Evolutionary conservation across 2,888 invertebrate genomes (phyloP).

Genomic region (Colletes collaris): DNA sequence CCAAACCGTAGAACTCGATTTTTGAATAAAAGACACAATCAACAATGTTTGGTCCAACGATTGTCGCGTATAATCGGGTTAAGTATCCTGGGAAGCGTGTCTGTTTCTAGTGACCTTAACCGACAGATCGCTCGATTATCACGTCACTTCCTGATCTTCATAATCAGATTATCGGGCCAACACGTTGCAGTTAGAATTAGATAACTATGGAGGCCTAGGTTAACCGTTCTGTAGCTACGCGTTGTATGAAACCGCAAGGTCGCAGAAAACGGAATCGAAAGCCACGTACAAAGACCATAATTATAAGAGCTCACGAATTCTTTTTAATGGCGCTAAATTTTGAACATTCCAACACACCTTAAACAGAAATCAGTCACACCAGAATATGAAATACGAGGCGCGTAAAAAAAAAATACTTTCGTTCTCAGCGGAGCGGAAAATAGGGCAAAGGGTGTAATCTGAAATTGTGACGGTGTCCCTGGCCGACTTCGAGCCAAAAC

Average conservation of each 20-base stretch:
- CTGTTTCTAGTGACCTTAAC: conserved; percentile 49
- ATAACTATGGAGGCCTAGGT: conserved; percentile 1
- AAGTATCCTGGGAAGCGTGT: conserved; percentile 16
- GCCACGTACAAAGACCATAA: neutral
- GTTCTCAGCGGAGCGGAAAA: no score
- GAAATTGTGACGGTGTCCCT: no score
- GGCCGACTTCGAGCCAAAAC: no score
- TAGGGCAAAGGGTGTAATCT: no score
- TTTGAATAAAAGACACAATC: no score
- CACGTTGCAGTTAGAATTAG: conserved; percentile 30
- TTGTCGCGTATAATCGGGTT: no score
- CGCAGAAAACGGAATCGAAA: neutral
- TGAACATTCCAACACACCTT: neutral
- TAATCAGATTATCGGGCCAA: conserved; percentile 47
- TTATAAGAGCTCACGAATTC: neutral
- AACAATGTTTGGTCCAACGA: no score
- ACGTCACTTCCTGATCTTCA: conserved; percentile 43
- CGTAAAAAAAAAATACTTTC: no score
- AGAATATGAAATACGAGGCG: conserved; percentile 2
- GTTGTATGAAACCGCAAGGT: neutral
- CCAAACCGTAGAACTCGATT: no score
- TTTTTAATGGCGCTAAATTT: no score
- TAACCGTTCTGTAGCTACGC: neutral
- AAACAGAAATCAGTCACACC: neutral
- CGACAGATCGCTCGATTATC: conserved; percentile 46